Evolutionary conservation across 2,888 invertebrate species (phyloP).

Genomic region (Dyspetes luteomarginatus): DNA sequence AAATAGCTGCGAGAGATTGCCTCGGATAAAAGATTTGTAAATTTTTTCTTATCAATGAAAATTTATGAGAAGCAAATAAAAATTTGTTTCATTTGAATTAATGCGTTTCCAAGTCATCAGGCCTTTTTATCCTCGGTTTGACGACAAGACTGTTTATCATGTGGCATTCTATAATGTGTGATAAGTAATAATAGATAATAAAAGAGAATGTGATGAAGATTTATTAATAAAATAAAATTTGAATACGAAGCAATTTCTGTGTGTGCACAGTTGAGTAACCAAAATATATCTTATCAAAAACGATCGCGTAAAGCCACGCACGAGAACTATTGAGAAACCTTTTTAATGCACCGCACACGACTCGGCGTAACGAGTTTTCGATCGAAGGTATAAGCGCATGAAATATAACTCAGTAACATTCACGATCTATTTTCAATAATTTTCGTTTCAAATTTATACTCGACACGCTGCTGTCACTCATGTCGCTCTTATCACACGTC

Average conservation of each 20-base stretch:
- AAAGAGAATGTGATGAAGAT: no score
- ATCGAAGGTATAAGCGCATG: conserved; percentile 1
- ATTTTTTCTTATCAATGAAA: no score
- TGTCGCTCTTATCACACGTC: conserved; percentile 9
- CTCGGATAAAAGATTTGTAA: no score
- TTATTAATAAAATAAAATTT: no score
- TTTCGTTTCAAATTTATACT: conserved; percentile 12
- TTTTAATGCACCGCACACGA: background rate
- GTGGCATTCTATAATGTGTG: no score
- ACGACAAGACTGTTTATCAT: no score
- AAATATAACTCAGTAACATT: background rate
- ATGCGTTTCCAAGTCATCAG: no score
- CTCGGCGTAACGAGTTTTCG: background rate
- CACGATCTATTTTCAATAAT: background rate
- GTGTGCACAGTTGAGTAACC: background rate
- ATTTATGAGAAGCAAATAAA: no score
- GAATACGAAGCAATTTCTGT: background rate
- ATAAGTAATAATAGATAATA: no score
- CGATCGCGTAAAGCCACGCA: background rate
- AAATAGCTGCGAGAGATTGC: no score
- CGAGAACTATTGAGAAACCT: conserved; percentile 10
- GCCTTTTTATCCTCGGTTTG: no score
- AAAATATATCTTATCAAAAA: conserved; percentile 6
- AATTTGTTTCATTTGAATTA: no score
- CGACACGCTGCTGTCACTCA: background rate